Percentiles rank a stretch among this genome's conserved stretches.
phyloP scores from a whole-genome alignment of 2,797 vertebrate genomes.

The Coregonus ussuriensis region DNA sequence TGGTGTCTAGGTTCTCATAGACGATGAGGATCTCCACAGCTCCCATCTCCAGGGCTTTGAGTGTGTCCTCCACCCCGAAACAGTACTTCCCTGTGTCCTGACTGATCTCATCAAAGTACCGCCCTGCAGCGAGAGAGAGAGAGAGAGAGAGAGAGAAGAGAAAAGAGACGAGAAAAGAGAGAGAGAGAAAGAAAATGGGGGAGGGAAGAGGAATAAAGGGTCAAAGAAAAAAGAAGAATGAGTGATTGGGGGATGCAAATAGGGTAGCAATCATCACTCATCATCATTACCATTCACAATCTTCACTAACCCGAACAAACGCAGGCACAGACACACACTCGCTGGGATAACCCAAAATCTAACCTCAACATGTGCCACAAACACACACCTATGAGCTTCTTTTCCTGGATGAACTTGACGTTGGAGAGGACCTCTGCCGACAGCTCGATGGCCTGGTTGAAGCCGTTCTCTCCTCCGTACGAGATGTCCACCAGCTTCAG shows the following conservation, averaged over 20 bases:
- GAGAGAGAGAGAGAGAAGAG: too few species aligned
- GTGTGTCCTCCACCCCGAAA: constrained; percentile 97
- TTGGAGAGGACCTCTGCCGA: constrained; percentile 98
- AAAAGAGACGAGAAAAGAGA: too few species aligned
- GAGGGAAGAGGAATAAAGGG: not conserved
- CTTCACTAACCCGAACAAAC: not conserved
- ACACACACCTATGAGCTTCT: constrained; percentile 93
- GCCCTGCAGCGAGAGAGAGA: constrained; percentile 26
- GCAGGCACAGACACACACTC: not conserved
- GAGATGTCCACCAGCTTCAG: constrained; percentile 99
- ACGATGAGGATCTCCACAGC: constrained; percentile 99
- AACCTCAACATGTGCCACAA: not conserved
- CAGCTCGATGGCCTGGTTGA: constrained; percentile 98
- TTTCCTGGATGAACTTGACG: constrained; percentile 99
- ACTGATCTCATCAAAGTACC: constrained; percentile 99
- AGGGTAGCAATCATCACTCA: not conserved
- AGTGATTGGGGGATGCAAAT: not conserved
- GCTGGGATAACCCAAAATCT: not conserved
- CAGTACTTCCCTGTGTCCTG: constrained; percentile 99
- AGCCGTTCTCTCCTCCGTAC: constrained; percentile 98
- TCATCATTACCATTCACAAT: not conserved
- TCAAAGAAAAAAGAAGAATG: not conserved
- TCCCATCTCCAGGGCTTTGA: constrained; percentile 99
- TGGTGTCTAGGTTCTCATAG: constrained; percentile 98
- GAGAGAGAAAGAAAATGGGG: not conserved